Base-by-base conservation (phyloP, 1,140 invertebrate genomes). In the Galendromus occidentalis region DNA sequence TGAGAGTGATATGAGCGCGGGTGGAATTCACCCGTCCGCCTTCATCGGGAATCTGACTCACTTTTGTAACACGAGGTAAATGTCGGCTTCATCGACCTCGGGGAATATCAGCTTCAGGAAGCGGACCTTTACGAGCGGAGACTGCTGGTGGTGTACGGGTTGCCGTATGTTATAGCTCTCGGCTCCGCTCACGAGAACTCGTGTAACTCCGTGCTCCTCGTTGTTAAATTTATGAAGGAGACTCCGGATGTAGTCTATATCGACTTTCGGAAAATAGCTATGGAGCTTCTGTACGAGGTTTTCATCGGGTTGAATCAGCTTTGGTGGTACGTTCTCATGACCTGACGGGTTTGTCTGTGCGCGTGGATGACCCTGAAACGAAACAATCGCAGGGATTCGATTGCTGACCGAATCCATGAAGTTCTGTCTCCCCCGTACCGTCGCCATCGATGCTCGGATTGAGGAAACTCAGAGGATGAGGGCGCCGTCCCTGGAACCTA, bases 71-170 rank as follows among this genome's bases (percentile, higher is more conserved):
- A 88, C 79, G 73, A 91, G 88, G 55, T 91, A 77, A 7, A 92
- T 82, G 29, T 90, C 74, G n/a, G 86, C 87, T 74, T 91, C 88
- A 69, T 92, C 88, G 0, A 85, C 86, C 76, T 88, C 86, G n/a
- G 87, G 87, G 76, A 90, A 91, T 70, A 91, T 81, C 72, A 85
- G 87, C 76, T 91, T 91, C 78, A 92, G 80, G 75, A 91, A 91
- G 78, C 87, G 88, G 73, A 91, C 79, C 81, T 91, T 91, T 83
- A 91, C 87, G 79, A 90, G 90, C 68, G 87, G 87, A 69, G 87
- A 89, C 71, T 69, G 67, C 5, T 84, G 82, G 73, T 87, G 86
- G 69, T 85, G 83, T 45, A 64, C 67, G 33, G 69, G 68, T 44
- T 70, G 67, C 17, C 68, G 64, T 14, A 55, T 67, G 25, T 66